Evolutionary conservation across 2,113 vertebrate species (phyloP).

Genomic region (Holacanthus passer): DNA sequence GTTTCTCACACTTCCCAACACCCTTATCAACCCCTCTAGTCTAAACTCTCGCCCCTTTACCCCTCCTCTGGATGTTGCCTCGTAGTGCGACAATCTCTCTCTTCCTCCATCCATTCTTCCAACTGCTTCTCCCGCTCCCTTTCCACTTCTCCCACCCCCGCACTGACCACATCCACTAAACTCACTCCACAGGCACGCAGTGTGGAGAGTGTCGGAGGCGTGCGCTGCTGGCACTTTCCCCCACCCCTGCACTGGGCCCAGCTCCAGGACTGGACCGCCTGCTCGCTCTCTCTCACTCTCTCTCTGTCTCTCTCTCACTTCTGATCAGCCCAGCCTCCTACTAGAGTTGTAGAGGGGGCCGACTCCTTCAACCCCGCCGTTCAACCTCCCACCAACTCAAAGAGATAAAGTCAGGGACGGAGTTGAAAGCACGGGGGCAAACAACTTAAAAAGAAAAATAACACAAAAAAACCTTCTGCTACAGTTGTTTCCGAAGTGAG

Average conservation of each 20-base stretch:
- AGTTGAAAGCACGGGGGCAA: conserved; percentile 40
- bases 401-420: conserved; percentile 47
- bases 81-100: conserved; percentile 42
- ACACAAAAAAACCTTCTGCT: conserved; percentile 49
- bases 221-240: conserved; percentile 74
- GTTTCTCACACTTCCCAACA: conserved; percentile 63
- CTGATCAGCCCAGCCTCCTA: conserved; percentile 68
- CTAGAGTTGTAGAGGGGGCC: conserved; percentile 25
- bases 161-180: conserved; percentile 84
- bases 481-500: conserved; percentile 80
- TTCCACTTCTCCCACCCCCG: conserved; percentile 74
- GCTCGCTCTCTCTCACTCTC: conserved; percentile 17
- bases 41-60: conserved; percentile 51
- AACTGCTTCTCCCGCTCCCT: conserved; percentile 60
- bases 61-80: conserved; percentile 66
- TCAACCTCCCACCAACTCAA: conserved; percentile 51
- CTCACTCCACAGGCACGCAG: conserved; percentile 84
- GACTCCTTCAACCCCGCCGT: conserved; percentile 40
- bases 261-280: conserved; percentile 71
- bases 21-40: conserved; percentile 57
- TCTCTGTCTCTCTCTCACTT: conserved; percentile 32
- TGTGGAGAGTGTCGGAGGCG: conserved; percentile 81
- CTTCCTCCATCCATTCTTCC: conserved; percentile 60
- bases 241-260: conserved; percentile 73
- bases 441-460: conserved; percentile 41